Base-by-base conservation (phyloP, 2,113 vertebrate species). In the Myocastor coypus region DNA sequence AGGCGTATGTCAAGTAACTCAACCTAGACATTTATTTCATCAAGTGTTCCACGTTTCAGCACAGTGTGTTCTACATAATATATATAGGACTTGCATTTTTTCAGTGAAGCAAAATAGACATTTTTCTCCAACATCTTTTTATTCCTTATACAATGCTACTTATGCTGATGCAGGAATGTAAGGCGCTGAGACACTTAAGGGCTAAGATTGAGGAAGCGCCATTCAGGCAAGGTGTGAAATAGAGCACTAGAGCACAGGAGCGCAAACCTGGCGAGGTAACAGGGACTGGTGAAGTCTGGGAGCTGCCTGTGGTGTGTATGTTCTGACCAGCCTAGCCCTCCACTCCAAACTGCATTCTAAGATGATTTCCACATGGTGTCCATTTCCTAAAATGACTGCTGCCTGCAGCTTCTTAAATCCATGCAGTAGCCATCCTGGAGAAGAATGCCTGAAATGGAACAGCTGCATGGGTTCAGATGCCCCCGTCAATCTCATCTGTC, bases 401-500 rank as follows among this genome's bases (percentile, higher is more conserved):
- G 90, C 94, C 91, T 94, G 75, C 80, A 95, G 63, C 96, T 95
- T 83, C 96, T 95, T 94, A 97, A 97, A 92, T 95, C 93, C 95
- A 89, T 46, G 66, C 69, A 80, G 94, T 93, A 98, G 97, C 90
- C 96, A 87, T 95, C 84, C 92, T 77, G 80, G 94, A 83, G 83
- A 97, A 97, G 97, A 96, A 98, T 97, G 97, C 73, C 88, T 87
- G 91, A 96, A 95, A 96, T 87, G 94, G 80, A 96, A 96, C 97
- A 98, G 97, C 97, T 98, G 97, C 83, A 57, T 87, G 50, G 2
- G n/a, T 89, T 97, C 97, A 97, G 78, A 95, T 96, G 95, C 69
- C 88, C 83, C 92, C 80, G 94, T 95, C 96, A 93, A 89, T 97
- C 92, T 98, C 83, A 66, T 89, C 75, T 97, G 97, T 95, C 97